Percentiles rank a stretch among this genome's conserved stretches.
These are phyloP conservation scores for Prochilodus magdalenae DNA, from an alignment of 2,113 vertebrate genomes.

Conservation along the genomic window DNA sequence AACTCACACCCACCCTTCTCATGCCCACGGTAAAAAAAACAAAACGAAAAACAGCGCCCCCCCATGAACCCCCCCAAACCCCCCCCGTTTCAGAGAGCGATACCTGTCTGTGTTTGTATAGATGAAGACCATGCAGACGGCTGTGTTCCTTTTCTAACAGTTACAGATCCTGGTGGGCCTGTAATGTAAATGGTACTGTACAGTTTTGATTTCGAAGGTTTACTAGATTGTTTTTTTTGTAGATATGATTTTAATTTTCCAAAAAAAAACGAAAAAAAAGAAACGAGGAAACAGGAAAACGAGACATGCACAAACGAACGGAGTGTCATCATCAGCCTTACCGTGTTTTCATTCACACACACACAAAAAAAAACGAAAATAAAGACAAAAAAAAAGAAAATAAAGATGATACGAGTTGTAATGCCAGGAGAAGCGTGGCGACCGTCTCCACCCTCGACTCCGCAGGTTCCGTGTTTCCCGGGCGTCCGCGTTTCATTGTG, in stretches of 20 bases:
- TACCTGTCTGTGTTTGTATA: conserved; percentile 91
- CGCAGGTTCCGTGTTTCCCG: conserved; percentile 78
- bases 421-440: conserved; percentile 48
- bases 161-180: conserved; percentile 74
- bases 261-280: conserved; percentile 64
- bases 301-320: conserved; percentile 70
- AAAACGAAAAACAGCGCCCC: conserved; percentile 67
- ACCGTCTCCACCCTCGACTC: conserved; percentile 69
- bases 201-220: conserved; percentile 96
- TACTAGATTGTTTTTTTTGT: conserved; percentile 89
- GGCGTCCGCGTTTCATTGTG: conserved; percentile 86
- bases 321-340: conserved; percentile 82
- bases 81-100: too few relatives aligned
- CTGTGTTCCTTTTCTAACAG: conserved; percentile 65
- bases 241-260: conserved; percentile 89
- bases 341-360: conserved; percentile 77
- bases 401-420: conserved; percentile 55
- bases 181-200: conserved; percentile 97
- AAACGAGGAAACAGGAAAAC: too few relatives aligned
- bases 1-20: conserved; percentile 42
- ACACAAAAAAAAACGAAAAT: conserved; percentile 18
- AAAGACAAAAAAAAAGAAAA: conserved; percentile 60
- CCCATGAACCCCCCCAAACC: too few relatives aligned
- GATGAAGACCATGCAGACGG: conserved; percentile 79
- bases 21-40: conserved; percentile 23